These are phyloP conservation scores for Stegana nigrithorax DNA, from an alignment of 2,888 invertebrate genomes.

Conservation along the genomic window DNA sequence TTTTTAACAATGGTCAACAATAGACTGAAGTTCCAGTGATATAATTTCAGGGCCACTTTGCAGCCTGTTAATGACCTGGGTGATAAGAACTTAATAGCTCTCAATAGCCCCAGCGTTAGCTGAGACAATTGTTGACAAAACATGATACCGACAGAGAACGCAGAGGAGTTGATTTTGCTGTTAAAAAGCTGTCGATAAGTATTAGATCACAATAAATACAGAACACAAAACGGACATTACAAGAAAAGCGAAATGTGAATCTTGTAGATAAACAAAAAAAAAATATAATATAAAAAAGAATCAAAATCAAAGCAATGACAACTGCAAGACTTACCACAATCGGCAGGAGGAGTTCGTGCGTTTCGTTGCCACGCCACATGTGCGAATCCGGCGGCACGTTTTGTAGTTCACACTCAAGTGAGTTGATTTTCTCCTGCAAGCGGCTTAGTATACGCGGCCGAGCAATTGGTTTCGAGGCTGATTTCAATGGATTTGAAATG, in stretches of 20 bases:
- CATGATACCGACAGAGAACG: neutral
- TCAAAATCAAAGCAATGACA: too few relatives aligned
- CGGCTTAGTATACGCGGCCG: conserved; percentile 70
- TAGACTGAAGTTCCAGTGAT: too few relatives aligned
- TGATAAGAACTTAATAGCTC: conserved; percentile 39
- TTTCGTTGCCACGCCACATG: conserved; percentile 79
- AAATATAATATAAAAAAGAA: too few relatives aligned
- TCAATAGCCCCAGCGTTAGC: too few relatives aligned
- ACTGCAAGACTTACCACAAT: conserved; percentile 72
- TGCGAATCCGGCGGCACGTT: conserved; percentile 75
- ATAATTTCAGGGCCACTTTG: too few relatives aligned
- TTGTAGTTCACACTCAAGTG: conserved; percentile 76
- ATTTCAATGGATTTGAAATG: conserved; percentile 51
- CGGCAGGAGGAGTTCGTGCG: conserved; percentile 77
- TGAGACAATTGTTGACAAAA: conserved; percentile 40
- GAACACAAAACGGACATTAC: too few relatives aligned
- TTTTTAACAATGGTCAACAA: too few relatives aligned
- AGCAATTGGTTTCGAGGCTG: conserved; percentile 61
- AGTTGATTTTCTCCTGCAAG: conserved; percentile 75
- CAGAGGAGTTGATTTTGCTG: neutral
- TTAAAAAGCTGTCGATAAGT: conserved; percentile 14
- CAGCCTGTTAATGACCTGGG: neutral
- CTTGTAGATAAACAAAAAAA: too few relatives aligned
- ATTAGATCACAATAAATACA: too few relatives aligned
- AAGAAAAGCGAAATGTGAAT: too few relatives aligned